Evolutionary conservation across 2,888 invertebrate species (phyloP).

Genomic region (Bellardia bayeri): DNA sequence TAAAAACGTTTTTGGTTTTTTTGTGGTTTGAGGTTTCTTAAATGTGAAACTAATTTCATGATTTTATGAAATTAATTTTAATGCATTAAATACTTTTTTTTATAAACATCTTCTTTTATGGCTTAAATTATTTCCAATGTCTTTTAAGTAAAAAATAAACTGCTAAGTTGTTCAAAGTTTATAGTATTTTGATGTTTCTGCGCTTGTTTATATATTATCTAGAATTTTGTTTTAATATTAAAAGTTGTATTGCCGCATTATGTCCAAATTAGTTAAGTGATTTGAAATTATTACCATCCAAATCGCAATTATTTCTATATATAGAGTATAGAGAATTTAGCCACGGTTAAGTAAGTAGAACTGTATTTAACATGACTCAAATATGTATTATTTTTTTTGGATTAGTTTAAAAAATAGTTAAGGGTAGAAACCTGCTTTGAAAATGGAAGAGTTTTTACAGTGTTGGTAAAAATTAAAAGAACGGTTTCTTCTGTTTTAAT

Average conservation of each 20-base stretch:
- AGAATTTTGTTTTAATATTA: constrained; percentile 12
- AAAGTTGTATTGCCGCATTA: constrained; percentile 41
- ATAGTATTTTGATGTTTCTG: constrained; percentile 10
- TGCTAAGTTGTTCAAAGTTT: not conserved
- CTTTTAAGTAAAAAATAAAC: not conserved
- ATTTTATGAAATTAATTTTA: constrained; percentile 41
- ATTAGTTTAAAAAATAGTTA: not conserved
- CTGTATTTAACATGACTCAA: not conserved
- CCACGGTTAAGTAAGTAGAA: not conserved
- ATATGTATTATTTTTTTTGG: not conserved
- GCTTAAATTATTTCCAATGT: not conserved
- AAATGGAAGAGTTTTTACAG: no score
- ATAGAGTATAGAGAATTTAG: not conserved
- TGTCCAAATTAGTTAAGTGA: constrained; percentile 27
- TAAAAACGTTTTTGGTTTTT: not conserved
- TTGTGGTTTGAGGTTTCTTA: not conserved
- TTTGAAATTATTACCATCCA: not conserved
- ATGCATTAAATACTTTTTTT: not conserved
- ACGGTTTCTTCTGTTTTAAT: no score
- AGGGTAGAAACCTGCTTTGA: no score
- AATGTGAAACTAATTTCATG: constrained; percentile 2
- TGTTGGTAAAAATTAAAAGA: no score
- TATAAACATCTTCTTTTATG: constrained; percentile 1
- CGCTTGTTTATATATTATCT: not conserved
- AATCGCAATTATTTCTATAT: not conserved